Evolutionary conservation across 1,140 invertebrate genomes (phyloP).

Genomic region (Globodera ellingtonae): DNA sequence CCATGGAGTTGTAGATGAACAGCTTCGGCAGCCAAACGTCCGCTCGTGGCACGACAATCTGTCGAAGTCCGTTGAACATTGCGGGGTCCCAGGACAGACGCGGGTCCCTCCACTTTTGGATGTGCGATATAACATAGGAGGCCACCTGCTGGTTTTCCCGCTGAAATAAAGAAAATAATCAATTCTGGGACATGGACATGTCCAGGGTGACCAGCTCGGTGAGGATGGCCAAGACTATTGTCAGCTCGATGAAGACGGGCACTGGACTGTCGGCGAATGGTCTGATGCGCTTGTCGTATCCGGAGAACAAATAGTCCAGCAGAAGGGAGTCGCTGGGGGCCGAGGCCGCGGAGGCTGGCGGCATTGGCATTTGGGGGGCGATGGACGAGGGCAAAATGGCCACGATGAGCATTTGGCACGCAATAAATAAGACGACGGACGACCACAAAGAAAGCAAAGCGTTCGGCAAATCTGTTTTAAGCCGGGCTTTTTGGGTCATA

Average conservation of each 20-base stretch:
- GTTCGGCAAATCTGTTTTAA: not conserved
- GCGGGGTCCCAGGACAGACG: constrained; percentile 43
- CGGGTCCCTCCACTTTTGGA: constrained; percentile 51
- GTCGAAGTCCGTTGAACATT: constrained; percentile 35
- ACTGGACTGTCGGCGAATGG: constrained; percentile 48
- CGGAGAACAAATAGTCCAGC: constrained; percentile 38
- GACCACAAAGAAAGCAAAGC: not conserved
- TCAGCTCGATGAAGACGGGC: constrained; percentile 50
- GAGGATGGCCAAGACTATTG: constrained; percentile 59
- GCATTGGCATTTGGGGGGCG: not conserved
- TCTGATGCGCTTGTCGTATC: constrained; percentile 55
- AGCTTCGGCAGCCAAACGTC: constrained; percentile 53
- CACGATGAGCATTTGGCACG: not conserved
- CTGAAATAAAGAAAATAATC: constrained; percentile 31
- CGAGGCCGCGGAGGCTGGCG: not conserved
- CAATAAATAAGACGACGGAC: too few species aligned
- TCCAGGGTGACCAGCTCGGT: constrained; percentile 44
- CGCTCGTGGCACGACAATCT: constrained; percentile 51
- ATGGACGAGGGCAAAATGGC: not conserved
- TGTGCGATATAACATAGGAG: constrained; percentile 54
- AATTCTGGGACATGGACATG: not conserved
- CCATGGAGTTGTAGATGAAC: constrained; percentile 54
- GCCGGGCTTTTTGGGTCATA: too few species aligned
- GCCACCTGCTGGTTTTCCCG: constrained; percentile 54
- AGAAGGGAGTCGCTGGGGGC: constrained; percentile 20